Base-by-base conservation (phyloP, 2,113 vertebrate species). In the Mandrillus leucophaeus region DNA sequence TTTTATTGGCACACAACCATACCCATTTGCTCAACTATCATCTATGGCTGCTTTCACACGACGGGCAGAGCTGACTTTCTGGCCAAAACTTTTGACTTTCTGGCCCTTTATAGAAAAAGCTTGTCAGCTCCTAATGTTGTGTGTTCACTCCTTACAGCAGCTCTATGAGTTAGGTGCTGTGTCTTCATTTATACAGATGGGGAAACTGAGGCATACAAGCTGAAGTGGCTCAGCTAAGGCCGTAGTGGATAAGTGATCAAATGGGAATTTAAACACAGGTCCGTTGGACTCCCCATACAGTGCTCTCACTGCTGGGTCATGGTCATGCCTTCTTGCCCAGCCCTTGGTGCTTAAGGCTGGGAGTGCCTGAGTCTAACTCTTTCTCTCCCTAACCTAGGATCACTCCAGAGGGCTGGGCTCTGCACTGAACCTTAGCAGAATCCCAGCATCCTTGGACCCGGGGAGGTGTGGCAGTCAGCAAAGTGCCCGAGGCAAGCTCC, bases 61-160 rank as follows among this genome's bases (percentile, higher is more conserved):
- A 4, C 35, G 0, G 23, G 30, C 23, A 9, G 70, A 12, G 66
- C 2, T 11, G 64, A 35, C 27, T 2, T 3, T 68, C 64, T 68
- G 82, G n/a, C 9, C 86, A 0, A 52, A 45, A 38, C 55, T 3
- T 1, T 23, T 18, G 25, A 20, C 72, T 73, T 43, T 43, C 72
- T 75, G 72, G 38, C 8, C 35, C 68, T n/a, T 70, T 43, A 43
- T 23, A 8, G 84, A 30, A 76, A 30, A 76, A 22, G 4, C 3
- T 9, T 45, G 25, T 38, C 5, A 6, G 7, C 8, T 9, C 13
- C 50, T 40, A n/a, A 30, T 23, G 16, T 30, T 1, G 0, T 1
- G 45, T 2, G 13, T 43, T 11, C 23, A 45, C 8, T 48, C n/a
- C 27, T 43, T 22, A 30, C n/a, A 14, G 16, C 35, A 30, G n/a